A percentile compares a stretch with the other conserved stretches of the same genome.
Conservation (phyloP, 2,113 vertebrate species). For the Strix aluco region DNA sequence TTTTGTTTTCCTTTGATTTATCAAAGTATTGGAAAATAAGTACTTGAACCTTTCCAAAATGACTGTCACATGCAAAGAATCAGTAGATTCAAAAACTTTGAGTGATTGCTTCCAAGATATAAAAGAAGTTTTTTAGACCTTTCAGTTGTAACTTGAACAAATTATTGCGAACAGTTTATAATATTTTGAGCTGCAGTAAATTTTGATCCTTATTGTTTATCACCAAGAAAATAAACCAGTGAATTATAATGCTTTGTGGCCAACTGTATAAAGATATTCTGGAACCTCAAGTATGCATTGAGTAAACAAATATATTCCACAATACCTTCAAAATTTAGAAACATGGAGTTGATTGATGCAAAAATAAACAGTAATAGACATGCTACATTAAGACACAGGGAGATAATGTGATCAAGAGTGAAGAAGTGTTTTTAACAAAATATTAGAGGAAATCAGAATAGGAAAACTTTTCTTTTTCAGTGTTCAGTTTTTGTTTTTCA, state of each 20-base stretch:
- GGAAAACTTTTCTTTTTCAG: not conserved
- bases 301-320: not conserved
- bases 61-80: not conserved
- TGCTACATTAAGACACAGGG: not conserved
- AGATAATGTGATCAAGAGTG: not conserved
- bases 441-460: not conserved
- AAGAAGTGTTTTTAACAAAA: not conserved
- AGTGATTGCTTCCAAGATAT: not conserved
- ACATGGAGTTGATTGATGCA: not conserved
- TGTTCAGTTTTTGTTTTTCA: not conserved
- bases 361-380: not conserved
- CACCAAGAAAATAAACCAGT: not conserved
- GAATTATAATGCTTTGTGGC: not conserved
- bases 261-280: not conserved
- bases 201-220: not conserved
- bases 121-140: not conserved
- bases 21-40: not conserved
- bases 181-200: not conserved
- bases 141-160: conserved; percentile 9
- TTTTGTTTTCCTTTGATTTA: not conserved
- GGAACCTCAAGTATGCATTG: not conserved
- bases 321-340: not conserved
- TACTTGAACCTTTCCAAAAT: not conserved
- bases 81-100: not conserved
- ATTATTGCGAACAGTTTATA: not conserved